Evolutionary conservation across 2,113 vertebrate species (phyloP).

Genomic region (Halcyon malimbica): DNA sequence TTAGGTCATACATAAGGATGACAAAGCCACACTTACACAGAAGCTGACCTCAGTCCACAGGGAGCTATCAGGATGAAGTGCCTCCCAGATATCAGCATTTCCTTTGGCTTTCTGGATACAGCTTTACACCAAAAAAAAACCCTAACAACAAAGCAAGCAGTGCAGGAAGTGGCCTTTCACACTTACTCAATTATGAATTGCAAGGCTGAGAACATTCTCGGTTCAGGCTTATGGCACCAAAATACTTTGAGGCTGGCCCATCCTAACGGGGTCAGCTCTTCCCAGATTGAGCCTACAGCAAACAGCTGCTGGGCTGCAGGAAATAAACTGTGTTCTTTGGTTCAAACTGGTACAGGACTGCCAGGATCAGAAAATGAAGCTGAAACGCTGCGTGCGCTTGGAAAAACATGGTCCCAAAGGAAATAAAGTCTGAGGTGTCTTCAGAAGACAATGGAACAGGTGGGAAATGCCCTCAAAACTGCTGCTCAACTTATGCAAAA

Average conservation of each 20-base stretch:
- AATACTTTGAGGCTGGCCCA: not conserved
- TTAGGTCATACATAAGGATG: not conserved
- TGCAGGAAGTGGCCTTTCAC: not conserved
- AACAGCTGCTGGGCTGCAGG: not conserved
- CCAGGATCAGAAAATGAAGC: not conserved
- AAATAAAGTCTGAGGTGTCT: not conserved
- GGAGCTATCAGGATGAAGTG: not conserved
- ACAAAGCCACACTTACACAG: not conserved
- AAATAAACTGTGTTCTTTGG: not conserved
- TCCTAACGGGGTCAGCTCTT: not conserved
- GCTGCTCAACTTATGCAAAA: not conserved
- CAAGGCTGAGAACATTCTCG: not conserved
- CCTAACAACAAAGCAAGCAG: not conserved
- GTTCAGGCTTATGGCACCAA: not conserved
- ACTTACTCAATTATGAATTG: not conserved
- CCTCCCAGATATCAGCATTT: not conserved
- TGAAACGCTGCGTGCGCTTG: not conserved
- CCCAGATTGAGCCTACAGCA: rapidly evolving
- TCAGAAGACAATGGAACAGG: not conserved
- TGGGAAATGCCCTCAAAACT: not conserved
- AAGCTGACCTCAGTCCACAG: not conserved
- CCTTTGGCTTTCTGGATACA: not conserved
- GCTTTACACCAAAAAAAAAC: not conserved
- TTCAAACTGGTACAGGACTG: not conserved
- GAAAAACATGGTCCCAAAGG: not conserved